Base-by-base conservation (phyloP, 2,113 vertebrate genomes). In the Pogona vitticeps region DNA sequence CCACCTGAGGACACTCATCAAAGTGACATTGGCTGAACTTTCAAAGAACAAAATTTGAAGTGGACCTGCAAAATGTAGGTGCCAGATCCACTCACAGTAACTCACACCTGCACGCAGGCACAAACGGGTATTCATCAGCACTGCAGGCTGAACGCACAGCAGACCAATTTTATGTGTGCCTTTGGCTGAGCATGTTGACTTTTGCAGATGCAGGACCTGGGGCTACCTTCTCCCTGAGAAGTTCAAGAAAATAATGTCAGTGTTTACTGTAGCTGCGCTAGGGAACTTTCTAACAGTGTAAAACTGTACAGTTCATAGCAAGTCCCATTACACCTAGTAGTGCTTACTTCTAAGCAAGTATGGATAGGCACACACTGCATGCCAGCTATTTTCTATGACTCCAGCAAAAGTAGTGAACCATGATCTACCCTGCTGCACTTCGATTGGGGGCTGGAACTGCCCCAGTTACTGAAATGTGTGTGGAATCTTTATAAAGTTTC, bases 21-120 rank as follows among this genome's bases (percentile, higher is more conserved):
- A 71, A 38, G 40, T 38, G 71, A 78, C 76, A 76, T 65, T 88
- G 70, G 31, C 40, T 90, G 83, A 79, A 65, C 75, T 89, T 89
- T 76, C 21, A 36, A 88, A 79, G 88, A 23, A 86, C 86, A 85
- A 82, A 28, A 72, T 26, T 26, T 84, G 8, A 36, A 14, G 1
- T 67, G 10, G 21, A 86, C 40, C 40, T 86, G 58, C 26, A 52
- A 56, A n/a, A 36, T 76, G 76, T 3, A 10, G 72, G 46, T 61
- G 38, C 31, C 8, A 70, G 12, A 17, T 31, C 58, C 52, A 28
- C 56, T 79, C 77, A 38, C 63, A 79, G 21, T 3, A 76, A 86
- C 7, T 14, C 12, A 9, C 8, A 46, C 13, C 10, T 76, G n/a
- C n/a, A 65, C 13, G 12, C 3, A 42, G 13, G 28, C 82, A 84